Evolutionary conservation across 1,140 invertebrate genomes (phyloP).

Genomic region (Trachymyrmex cornetzi): DNA sequence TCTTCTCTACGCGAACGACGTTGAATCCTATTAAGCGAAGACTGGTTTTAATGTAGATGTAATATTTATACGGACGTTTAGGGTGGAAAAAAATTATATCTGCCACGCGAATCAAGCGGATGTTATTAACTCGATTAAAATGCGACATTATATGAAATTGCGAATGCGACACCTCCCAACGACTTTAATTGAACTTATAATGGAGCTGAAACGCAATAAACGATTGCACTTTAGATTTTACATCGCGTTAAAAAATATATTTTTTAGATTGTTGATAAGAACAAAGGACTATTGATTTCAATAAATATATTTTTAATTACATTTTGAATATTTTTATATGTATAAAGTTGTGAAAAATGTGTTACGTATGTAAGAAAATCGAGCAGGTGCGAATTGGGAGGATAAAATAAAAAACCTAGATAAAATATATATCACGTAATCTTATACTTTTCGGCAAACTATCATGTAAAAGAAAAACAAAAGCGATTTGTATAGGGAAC

Average conservation of each 20-base stretch:
- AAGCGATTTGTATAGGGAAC: conserved; percentile 30
- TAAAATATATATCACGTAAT: conserved; percentile 26
- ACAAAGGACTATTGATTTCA: no score
- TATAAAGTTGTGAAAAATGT: neutral
- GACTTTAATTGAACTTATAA: neutral
- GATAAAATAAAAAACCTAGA: conserved; percentile 10
- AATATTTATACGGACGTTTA: conserved; percentile 38
- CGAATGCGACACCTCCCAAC: neutral
- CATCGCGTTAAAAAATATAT: neutral
- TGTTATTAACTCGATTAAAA: conserved; percentile 54
- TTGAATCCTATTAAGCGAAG: conserved; percentile 62
- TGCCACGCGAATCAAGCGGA: conserved; percentile 24
- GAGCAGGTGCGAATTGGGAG: conserved; percentile 6
- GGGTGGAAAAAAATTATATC: conserved; percentile 14
- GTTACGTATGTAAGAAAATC: neutral
- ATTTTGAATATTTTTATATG: neutral
- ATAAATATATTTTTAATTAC: neutral
- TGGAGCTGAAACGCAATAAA: neutral
- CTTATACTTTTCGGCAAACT: conserved; percentile 23
- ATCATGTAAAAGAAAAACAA: conserved; percentile 16
- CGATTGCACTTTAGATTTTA: neutral
- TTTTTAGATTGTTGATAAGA: neutral
- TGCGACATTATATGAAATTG: conserved; percentile 7
- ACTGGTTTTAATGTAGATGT: conserved; percentile 69
- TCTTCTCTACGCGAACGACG: conserved; percentile 24